phyloP scores from a whole-genome alignment of 2,888 invertebrate species.

The Drosophila anomelani region DNA sequence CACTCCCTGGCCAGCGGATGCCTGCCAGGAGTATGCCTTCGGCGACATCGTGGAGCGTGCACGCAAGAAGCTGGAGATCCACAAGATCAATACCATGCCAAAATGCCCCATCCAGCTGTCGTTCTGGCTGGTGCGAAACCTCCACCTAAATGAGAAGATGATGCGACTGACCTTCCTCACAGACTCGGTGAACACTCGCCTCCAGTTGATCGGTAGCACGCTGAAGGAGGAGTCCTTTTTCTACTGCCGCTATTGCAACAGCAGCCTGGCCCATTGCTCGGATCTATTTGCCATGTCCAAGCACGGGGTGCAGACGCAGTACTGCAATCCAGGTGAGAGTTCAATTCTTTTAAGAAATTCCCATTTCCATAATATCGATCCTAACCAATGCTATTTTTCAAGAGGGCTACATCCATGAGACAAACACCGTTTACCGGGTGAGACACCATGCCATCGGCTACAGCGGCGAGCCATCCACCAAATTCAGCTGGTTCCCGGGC shows the following conservation, averaged over 20 bases:
- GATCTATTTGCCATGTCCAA: constrained; percentile 93
- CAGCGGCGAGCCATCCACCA: constrained; percentile 87
- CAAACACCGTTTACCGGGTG: constrained; percentile 88
- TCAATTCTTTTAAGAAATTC: background rate
- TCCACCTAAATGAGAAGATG: constrained; percentile 88
- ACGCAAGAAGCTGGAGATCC: constrained; percentile 78
- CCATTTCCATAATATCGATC: background rate
- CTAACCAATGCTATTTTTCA: background rate
- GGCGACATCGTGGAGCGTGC: constrained; percentile 84
- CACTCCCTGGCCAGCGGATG: constrained; percentile 89
- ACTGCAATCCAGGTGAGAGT: constrained; percentile 89
- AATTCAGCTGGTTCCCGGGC: constrained; percentile 94
- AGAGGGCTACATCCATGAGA: constrained; percentile 92
- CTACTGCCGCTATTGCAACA: constrained; percentile 87
- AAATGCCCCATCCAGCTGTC: constrained; percentile 89
- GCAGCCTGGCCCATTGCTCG: constrained; percentile 87
- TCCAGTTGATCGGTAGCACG: constrained; percentile 84
- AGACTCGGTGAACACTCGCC: constrained; percentile 89
- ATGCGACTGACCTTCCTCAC: constrained; percentile 88
- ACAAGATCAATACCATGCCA: constrained; percentile 86
- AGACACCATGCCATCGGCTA: constrained; percentile 85
- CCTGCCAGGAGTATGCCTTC: constrained; percentile 88
- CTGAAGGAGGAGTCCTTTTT: constrained; percentile 85
- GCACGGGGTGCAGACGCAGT: constrained; percentile 92
- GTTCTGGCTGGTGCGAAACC: constrained; percentile 92